Percentiles rank a stretch among this genome's conserved stretches.
Conservation (phyloP, 2,113 vertebrate species). For the Cathartes aura region DNA sequence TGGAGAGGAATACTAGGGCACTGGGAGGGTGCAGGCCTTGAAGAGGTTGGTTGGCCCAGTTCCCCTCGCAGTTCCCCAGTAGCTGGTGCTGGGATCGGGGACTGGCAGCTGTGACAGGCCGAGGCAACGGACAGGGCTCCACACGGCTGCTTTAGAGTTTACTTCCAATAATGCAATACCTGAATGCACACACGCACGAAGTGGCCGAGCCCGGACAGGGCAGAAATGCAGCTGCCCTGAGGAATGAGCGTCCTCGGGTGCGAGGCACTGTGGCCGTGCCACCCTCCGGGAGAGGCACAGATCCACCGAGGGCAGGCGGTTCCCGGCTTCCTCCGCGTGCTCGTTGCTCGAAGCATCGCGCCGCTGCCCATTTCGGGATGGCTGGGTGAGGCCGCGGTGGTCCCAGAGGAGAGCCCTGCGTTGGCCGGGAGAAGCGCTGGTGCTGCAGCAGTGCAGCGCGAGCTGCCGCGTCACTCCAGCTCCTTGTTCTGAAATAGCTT, state of each 20-base stretch:
- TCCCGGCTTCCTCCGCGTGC: rapidly evolving
- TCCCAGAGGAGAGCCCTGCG: not conserved
- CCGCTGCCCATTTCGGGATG: rapidly evolving
- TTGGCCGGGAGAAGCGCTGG: not conserved
- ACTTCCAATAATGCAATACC: not conserved
- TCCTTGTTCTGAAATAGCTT: constrained; percentile 74
- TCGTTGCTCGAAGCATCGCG: rapidly evolving
- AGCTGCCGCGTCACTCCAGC: not conserved
- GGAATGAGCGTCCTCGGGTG: rapidly evolving
- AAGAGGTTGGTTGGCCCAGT: not conserved
- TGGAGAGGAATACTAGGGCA: no score
- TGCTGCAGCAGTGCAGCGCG: not conserved
- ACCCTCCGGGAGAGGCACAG: not conserved
- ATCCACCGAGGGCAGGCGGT: rapidly evolving
- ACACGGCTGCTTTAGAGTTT: not conserved
- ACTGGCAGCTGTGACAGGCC: not conserved
- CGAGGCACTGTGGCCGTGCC: rapidly evolving
- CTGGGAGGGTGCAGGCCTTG: no score
- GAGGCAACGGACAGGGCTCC: not conserved
- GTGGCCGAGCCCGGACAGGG: not conserved
- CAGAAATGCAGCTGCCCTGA: not conserved
- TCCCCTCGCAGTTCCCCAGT: rapidly evolving
- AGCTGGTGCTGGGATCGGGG: not conserved
- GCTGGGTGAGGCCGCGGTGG: not conserved
- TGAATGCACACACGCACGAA: rapidly evolving